A percentile compares a stretch with the other conserved stretches of the same genome.
These are phyloP conservation scores for Willowsia nigromaculata DNA, from an alignment of 2,888 invertebrate species.

Conservation along the genomic window DNA sequence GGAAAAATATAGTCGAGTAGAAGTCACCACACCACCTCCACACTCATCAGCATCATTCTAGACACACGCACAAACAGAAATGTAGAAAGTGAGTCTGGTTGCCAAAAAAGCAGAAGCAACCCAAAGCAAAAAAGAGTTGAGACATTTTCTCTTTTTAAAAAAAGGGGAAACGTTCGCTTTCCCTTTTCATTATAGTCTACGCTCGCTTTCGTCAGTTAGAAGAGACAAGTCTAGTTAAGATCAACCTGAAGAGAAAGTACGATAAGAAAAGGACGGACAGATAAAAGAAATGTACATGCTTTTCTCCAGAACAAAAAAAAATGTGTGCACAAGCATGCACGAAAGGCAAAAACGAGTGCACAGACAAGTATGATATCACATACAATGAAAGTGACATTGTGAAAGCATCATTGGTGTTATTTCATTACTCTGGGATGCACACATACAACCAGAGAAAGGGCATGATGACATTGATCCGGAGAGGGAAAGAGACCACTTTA, in stretches of 20 bases:
- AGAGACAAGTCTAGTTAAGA: conserved; percentile 46
- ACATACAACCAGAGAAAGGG: neutral
- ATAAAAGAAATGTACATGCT: too few relatives aligned
- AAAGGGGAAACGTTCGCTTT: neutral
- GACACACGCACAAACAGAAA: neutral
- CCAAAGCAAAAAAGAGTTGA: neutral
- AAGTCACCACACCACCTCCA: too few relatives aligned
- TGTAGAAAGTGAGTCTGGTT: neutral
- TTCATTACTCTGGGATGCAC: conserved; percentile 13
- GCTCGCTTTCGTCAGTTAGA: conserved; percentile 31
- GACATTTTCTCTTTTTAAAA: neutral
- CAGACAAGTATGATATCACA: neutral
- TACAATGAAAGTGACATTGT: neutral
- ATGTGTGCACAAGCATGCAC: neutral
- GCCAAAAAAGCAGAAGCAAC: neutral
- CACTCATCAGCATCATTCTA: conserved; percentile 60
- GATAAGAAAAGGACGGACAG: neutral
- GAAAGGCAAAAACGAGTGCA: too few relatives aligned
- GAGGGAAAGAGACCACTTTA: conserved; percentile 49
- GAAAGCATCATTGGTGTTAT: conserved; percentile 34
- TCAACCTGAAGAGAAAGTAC: conserved; percentile 25
- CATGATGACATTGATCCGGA: conserved; percentile 63
- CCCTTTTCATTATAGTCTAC: neutral
- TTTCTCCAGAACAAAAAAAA: too few relatives aligned
- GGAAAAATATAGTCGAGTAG: too few relatives aligned